Base-by-base conservation (phyloP, 2,113 vertebrate genomes). In the Sylvilagus bachmani region DNA sequence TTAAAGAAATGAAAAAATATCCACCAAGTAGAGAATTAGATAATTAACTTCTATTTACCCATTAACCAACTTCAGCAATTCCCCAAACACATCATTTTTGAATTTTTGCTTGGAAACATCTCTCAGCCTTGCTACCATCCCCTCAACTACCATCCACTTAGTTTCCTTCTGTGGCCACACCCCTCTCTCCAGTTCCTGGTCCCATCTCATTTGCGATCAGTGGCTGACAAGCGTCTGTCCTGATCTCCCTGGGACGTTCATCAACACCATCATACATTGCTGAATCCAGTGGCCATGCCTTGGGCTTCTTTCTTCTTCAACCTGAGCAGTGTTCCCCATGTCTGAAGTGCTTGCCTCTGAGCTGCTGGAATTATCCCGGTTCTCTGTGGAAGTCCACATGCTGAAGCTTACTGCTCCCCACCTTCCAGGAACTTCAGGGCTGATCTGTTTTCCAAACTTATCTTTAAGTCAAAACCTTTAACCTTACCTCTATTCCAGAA, bases 371-470 rank as follows among this genome's bases (percentile, higher is more conserved):
- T 71, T 5, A 36, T 27, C 25, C 19, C 3, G 29, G 58, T 27
- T 87, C 55, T 77, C 67, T 67, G 31, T 1, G 6, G 44, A 38
- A 85, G 44, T 77, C 27, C 81, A n/a, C 21, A 62, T 6, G 77
- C 27, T 38, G 67, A 49, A 2, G 3, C 5, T 11, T 53, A 11
- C 25, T 55, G 9, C 8, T 1, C 16, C 24, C 79, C 16, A 25
- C 36, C 36, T 29, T 9, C 83, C 19, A 10, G 53, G 12, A 49
- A 51, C 58, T 81, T n/a, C 29, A 80, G 44, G 78, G 27, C 51
- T 70, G n/a, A 74, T 91, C 82, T 62, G 14, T n/a, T 74, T 91
- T 86, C 22, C 67, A 79, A 75, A 80, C 22, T 78, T 71, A 90
- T 70, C 66, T 19, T 38, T 31, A 79, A 3, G 11, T 90, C 55